These are phyloP conservation scores for Morpho deidamia DNA, from an alignment of 2,888 invertebrate genomes.

Conservation along the genomic window DNA sequence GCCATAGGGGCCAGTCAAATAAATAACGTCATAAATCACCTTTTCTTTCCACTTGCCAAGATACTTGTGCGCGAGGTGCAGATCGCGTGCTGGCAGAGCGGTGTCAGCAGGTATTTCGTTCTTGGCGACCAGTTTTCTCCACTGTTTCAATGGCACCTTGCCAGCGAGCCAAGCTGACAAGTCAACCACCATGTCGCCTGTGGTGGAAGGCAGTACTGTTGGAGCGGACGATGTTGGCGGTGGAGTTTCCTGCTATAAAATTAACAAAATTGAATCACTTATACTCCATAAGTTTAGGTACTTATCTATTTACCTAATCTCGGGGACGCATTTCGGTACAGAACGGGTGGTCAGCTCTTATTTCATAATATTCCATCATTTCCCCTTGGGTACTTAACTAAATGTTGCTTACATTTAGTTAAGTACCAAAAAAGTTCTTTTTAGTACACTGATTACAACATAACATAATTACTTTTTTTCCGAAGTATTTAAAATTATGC, in stretches of 20 bases:
- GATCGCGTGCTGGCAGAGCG: slow-evolving; percentile 41
- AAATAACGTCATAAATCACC: slow-evolving; percentile 33
- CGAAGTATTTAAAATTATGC: too few species aligned
- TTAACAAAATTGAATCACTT: neutral
- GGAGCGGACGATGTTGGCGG: slow-evolving; percentile 7
- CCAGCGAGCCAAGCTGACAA: slow-evolving; percentile 75
- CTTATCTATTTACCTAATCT: too few species aligned
- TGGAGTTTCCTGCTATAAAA: slow-evolving; percentile 1
- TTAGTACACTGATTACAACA: too few species aligned
- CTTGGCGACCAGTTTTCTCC: slow-evolving; percentile 51
- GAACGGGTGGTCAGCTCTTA: too few species aligned
- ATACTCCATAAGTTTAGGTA: too few species aligned
- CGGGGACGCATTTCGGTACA: too few species aligned
- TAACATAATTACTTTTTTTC: too few species aligned
- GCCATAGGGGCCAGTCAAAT: too few species aligned
- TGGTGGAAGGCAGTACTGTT: slow-evolving; percentile 23
- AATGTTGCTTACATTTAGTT: too few species aligned
- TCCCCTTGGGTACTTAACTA: too few species aligned
- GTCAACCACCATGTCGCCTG: slow-evolving; percentile 67
- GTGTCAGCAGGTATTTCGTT: slow-evolving; percentile 27
- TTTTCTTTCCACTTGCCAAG: slow-evolving; percentile 60
- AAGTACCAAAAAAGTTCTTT: too few species aligned
- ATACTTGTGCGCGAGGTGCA: slow-evolving; percentile 61
- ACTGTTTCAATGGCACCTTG: slow-evolving; percentile 54
- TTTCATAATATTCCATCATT: too few species aligned